phyloP scores from a whole-genome alignment of 2,113 vertebrate species.

The Amphiprion ocellaris region DNA sequence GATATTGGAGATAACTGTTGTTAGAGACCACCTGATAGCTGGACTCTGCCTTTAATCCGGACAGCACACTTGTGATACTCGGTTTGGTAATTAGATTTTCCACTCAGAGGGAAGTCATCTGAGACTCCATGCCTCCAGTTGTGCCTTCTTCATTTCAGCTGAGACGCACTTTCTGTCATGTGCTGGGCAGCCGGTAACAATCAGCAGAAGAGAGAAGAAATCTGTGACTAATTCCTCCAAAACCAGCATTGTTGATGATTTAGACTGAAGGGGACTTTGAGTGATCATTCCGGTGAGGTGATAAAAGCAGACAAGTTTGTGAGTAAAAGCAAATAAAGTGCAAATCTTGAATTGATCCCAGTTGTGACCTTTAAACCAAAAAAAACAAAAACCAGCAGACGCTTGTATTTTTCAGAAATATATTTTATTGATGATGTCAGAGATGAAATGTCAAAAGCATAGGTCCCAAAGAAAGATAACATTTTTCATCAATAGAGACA shows the following conservation, averaged over 20 bases:
- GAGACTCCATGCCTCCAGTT: slow-evolving; percentile 42
- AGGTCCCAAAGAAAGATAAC: slow-evolving; percentile 83
- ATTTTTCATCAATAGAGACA: slow-evolving; percentile 81
- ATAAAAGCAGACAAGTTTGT: not conserved
- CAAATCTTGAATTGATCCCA: too few species aligned
- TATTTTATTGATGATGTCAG: slow-evolving; percentile 83
- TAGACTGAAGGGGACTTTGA: slow-evolving; percentile 40
- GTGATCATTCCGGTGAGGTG: not conserved
- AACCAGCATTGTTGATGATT: slow-evolving; percentile 16
- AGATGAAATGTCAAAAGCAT: slow-evolving; percentile 84
- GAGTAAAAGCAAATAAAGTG: too few species aligned
- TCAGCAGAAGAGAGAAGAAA: too few species aligned
- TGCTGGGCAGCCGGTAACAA: not conserved
- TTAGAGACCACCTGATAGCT: not conserved
- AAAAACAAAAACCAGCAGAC: slow-evolving; percentile 8
- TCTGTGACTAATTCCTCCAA: not conserved
- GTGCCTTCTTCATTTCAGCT: not conserved
- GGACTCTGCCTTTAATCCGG: slow-evolving; percentile 27
- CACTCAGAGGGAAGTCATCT: slow-evolving; percentile 68
- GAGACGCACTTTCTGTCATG: slow-evolving; percentile 38
- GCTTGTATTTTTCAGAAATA: slow-evolving; percentile 81
- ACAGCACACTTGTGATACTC: slow-evolving; percentile 51
- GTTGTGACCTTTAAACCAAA: not conserved
- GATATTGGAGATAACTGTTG: too few species aligned
- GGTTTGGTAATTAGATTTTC: slow-evolving; percentile 68